phyloP scores from a whole-genome alignment of 1,140 invertebrate genomes.

The Camponotus vicinus region DNA sequence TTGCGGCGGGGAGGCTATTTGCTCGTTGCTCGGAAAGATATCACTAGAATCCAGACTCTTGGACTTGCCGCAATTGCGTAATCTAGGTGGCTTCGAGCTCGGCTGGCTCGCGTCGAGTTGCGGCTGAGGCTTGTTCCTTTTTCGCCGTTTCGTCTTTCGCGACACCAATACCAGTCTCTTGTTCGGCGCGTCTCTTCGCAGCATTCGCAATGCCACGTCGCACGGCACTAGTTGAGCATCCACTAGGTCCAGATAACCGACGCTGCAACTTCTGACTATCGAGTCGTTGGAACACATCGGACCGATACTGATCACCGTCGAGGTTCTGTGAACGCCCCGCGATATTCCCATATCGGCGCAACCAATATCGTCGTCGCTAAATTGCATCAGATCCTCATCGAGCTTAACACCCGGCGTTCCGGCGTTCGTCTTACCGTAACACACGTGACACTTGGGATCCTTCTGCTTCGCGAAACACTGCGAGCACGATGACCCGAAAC shows the following conservation, averaged over 20 bases:
- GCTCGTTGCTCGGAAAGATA: slow-evolving; percentile 87
- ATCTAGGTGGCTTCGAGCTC: slow-evolving; percentile 86
- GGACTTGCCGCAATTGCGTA: slow-evolving; percentile 93
- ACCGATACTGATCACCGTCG: slow-evolving; percentile 89
- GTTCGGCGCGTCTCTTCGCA: slow-evolving; percentile 90
- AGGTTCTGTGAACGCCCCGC: slow-evolving; percentile 87
- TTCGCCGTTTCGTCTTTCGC: slow-evolving; percentile 87
- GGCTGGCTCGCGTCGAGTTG: slow-evolving; percentile 77
- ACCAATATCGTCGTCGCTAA: slow-evolving; percentile 89
- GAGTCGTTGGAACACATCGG: slow-evolving; percentile 89
- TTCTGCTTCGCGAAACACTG: slow-evolving; percentile 75
- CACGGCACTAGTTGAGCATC: slow-evolving; percentile 91
- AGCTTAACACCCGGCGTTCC: slow-evolving; percentile 69
- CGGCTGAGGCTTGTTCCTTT: slow-evolving; percentile 79
- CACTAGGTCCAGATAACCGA: slow-evolving; percentile 93
- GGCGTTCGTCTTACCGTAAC: slow-evolving; percentile 71
- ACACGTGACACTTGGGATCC: slow-evolving; percentile 74
- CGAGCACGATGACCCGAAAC: slow-evolving; percentile 67
- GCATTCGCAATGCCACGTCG: slow-evolving; percentile 90
- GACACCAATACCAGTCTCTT: slow-evolving; percentile 92
- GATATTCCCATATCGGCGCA: slow-evolving; percentile 74
- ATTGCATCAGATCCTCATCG: slow-evolving; percentile 87
- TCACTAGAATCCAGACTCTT: slow-evolving; percentile 94
- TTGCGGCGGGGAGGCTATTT: slow-evolving; percentile 77
- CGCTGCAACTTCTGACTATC: slow-evolving; percentile 93